phyloP scores from a whole-genome alignment of 2,797 vertebrate genomes.

The Melopsittacus undulatus region DNA sequence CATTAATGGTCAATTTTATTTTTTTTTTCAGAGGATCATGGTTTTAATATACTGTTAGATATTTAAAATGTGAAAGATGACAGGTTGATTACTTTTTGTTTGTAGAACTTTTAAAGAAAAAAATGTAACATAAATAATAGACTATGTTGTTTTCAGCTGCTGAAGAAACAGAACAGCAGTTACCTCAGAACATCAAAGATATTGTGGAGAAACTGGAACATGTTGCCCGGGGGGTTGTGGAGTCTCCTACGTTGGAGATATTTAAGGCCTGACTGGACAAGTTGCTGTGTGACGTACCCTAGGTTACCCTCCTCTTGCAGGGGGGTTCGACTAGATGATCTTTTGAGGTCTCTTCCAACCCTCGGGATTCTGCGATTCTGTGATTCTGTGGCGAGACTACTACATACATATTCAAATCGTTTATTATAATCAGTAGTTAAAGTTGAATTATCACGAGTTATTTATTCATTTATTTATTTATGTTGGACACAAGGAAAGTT shows the following conservation, averaged over 20 bases:
- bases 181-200: neutral
- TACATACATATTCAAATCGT: neutral
- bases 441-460: neutral
- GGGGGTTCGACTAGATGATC: no score
- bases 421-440: neutral
- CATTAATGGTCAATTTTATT: neutral
- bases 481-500: neutral
- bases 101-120: neutral
- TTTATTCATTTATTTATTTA: neutral
- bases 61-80: neutral
- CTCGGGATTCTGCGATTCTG: no score
- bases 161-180: neutral
- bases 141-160: neutral
- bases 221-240: no score
- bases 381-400: neutral
- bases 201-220: neutral
- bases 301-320: no score
- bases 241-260: no score
- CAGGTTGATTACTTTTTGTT: neutral
- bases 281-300: no score
- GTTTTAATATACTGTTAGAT: neutral
- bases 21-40: neutral
- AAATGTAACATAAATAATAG: neutral
- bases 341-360: no score
- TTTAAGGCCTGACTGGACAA: no score